Conservation (phyloP, 2,888 invertebrate species). For the Altica lythri region DNA sequence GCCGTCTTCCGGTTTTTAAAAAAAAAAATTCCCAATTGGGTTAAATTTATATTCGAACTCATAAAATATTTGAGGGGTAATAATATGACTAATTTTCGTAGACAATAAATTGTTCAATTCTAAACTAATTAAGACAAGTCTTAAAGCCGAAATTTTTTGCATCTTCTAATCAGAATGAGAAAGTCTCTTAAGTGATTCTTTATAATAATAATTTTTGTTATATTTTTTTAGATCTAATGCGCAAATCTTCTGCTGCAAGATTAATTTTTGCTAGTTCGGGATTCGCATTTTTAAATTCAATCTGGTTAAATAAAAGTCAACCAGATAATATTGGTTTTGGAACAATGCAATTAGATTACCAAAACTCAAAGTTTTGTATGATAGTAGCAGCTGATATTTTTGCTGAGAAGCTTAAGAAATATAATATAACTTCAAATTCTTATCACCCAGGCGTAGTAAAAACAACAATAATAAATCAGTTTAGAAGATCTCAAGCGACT, state of each 20-base stretch:
- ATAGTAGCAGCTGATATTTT: constrained; percentile 31
- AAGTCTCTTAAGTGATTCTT: too few relatives aligned
- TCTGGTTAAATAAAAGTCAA: background rate
- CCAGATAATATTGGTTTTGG: constrained; percentile 8
- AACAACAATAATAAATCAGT: constrained; percentile 19
- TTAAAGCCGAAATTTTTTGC: too few relatives aligned
- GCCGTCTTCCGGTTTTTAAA: too few relatives aligned
- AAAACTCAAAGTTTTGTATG: constrained; percentile 28
- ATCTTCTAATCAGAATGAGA: too few relatives aligned
- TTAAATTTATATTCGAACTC: too few relatives aligned
- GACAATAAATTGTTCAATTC: constrained; percentile 1
- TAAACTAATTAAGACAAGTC: too few relatives aligned
- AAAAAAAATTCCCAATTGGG: too few relatives aligned
- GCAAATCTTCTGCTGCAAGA: constrained; percentile 30
- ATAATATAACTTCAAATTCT: constrained; percentile 31
- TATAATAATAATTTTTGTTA: too few relatives aligned
- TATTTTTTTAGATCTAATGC: constrained; percentile 35
- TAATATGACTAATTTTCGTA: too few relatives aligned
- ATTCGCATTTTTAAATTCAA: constrained; percentile 18
- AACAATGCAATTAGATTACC: constrained; percentile 14
- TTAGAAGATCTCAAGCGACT: constrained; percentile 9
- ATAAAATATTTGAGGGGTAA: too few relatives aligned
- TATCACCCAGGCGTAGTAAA: constrained; percentile 32
- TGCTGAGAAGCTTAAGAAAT: constrained; percentile 29
- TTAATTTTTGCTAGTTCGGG: constrained; percentile 33